Conservation (phyloP, 2,888 invertebrate genomes). For the Zaprionus obscuricornis region DNA sequence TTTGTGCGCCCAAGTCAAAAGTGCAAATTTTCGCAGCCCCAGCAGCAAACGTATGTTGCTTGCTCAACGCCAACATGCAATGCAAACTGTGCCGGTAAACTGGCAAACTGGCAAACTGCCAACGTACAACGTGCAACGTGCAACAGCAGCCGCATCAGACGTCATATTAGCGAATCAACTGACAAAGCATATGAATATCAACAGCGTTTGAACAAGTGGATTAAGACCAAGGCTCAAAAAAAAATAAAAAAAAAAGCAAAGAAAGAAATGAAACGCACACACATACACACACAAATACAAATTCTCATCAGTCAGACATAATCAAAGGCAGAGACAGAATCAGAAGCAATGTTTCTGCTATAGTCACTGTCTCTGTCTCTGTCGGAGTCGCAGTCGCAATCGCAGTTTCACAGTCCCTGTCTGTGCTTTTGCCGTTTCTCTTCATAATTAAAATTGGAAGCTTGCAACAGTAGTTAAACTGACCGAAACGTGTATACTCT, state of each 20-base stretch:
- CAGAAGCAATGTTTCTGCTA: too few species aligned
- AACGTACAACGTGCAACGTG: constrained; percentile 3
- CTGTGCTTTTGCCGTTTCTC: constrained; percentile 20
- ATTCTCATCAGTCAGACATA: neutral
- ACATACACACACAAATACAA: neutral
- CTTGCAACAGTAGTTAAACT: neutral
- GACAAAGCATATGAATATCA: constrained; percentile 79
- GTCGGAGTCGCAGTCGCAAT: neutral
- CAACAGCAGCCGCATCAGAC: constrained; percentile 68
- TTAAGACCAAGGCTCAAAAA: constrained; percentile 52
- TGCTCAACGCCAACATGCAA: constrained; percentile 2
- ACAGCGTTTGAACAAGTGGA: constrained; percentile 78
- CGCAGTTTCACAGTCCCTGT: constrained; percentile 4
- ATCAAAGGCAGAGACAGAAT: constrained; percentile 9
- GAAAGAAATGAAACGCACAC: too few species aligned
- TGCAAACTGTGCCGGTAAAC: neutral
- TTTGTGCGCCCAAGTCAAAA: constrained; percentile 61
- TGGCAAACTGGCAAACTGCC: constrained; percentile 4
- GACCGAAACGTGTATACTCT: constrained; percentile 2
- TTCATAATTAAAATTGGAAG: constrained; percentile 69
- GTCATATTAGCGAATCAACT: constrained; percentile 79
- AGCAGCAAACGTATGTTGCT: constrained; percentile 16
- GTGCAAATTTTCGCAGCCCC: constrained; percentile 76
- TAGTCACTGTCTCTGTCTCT: neutral
- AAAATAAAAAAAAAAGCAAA: too few species aligned